Base-by-base conservation (phyloP, 2,888 invertebrate genomes). In the Amaurobius ferox region DNA sequence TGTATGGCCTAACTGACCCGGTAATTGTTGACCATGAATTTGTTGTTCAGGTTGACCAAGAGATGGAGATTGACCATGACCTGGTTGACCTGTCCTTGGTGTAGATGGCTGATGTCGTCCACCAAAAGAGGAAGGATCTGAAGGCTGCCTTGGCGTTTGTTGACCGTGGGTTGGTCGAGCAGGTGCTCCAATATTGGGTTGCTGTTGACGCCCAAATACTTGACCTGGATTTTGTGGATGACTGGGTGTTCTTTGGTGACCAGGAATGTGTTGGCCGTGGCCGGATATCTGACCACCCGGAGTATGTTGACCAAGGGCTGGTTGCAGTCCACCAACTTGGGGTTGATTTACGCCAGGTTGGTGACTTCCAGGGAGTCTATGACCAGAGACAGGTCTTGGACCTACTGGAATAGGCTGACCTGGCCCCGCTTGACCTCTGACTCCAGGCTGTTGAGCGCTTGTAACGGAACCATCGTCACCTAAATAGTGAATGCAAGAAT, bases 271-370 rank as follows among this genome's bases (percentile, higher is more conserved):
- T 28, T 78, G 77, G 16, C 26, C 13, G 11, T 32, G 29, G 19
- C 13, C 6, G 1, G 62, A 39, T 28, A 11, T n/a, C 9, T n/a
- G 26, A 2, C 68, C 40, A 1, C 26, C 66, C 19, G 23, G 19
- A n/a, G 32, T 5, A 6, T n/a, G n/a, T 40, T 68, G 68, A 9
- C 39, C 40, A 26, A 7, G 40, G 7, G 67, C 23, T 2, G 80
- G 55, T 13, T 77, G 77, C 5, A 78, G 39, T 1, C 77, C 77
- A 13, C 70, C 71, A 1, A 61, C 16, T 39, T 68, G 74, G 13
- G 67, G 55, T 39, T 77, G 77, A 0, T 39, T 44, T n/a, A 11
- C 6, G 13, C 61, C 39, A 13, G 74, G 74, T 29, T 39, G 76
- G 23, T n/a, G 32, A n/a, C 19, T 44, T 13, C 16, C 68, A 35